Evolutionary conservation across 1,140 invertebrate genomes (phyloP).

Genomic region (Phymorhynchus buccinoides): DNA sequence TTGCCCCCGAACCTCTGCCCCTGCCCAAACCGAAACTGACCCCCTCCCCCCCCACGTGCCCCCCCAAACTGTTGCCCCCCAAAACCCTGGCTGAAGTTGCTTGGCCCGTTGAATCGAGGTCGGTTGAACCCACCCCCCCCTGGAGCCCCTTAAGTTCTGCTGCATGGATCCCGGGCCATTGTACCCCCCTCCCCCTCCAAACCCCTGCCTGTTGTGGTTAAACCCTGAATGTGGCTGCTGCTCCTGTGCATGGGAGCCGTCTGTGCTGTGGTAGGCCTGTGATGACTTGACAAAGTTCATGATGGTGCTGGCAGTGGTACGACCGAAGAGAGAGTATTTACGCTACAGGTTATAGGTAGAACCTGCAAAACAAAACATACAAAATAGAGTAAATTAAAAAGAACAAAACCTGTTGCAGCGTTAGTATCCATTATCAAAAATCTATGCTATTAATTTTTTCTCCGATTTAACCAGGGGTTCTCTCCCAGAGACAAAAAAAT

Average conservation of each 20-base stretch:
- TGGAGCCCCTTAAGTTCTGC: slow-evolving; percentile 1
- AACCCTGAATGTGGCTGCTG: background rate
- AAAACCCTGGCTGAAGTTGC: slow-evolving; percentile 5
- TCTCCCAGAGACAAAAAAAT: too few species aligned
- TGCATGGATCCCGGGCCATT: background rate
- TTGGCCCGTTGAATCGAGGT: background rate
- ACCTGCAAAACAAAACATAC: slow-evolving; percentile 24
- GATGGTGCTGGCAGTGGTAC: slow-evolving; percentile 5
- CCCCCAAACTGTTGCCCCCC: background rate
- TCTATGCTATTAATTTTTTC: too few species aligned
- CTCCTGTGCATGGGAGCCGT: background rate
- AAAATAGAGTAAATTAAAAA: background rate
- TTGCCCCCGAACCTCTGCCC: background rate
- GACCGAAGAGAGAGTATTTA: background rate
- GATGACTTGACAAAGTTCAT: slow-evolving; percentile 49
- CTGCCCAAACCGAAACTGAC: background rate
- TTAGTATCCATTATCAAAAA: too few species aligned
- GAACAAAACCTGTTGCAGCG: background rate
- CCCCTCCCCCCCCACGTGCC: background rate
- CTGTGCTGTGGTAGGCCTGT: slow-evolving; percentile 31
- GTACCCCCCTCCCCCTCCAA: background rate
- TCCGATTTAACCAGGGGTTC: too few species aligned
- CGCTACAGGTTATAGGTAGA: slow-evolving; percentile 22
- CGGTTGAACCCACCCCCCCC: background rate
- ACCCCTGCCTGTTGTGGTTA: background rate